Evolutionary conservation across 2,113 vertebrate genomes (phyloP).

Genomic region (Gallinago paraguaiae): DNA sequence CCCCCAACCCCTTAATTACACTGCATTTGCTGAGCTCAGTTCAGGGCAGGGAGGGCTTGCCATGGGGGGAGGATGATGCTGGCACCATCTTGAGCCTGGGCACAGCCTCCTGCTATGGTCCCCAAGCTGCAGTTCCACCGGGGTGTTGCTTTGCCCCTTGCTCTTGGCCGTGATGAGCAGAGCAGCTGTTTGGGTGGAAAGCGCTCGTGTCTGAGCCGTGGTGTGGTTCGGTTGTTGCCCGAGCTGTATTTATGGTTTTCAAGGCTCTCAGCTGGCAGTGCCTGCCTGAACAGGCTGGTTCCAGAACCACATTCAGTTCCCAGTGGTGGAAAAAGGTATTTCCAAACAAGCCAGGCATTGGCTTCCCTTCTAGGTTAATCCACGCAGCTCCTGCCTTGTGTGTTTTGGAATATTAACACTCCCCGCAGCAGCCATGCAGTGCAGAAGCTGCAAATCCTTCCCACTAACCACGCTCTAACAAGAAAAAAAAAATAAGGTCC

Average conservation of each 20-base stretch:
- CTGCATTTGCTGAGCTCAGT: rapidly evolving
- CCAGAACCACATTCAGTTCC: not conserved
- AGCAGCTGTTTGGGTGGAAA: slow-evolving; percentile 40
- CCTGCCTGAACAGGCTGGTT: not conserved
- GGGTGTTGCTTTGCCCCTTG: not conserved
- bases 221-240: not conserved
- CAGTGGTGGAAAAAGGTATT: not conserved
- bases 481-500: not conserved
- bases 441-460: not conserved
- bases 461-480: not conserved
- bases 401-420: not conserved
- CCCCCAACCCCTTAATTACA: rapidly evolving
- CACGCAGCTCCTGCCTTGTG: not conserved
- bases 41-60: not conserved
- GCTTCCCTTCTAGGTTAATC: not conserved
- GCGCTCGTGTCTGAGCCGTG: not conserved
- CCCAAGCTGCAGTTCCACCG: not conserved
- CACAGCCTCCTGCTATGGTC: not conserved
- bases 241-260: not conserved
- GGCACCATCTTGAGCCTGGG: not conserved
- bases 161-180: not conserved
- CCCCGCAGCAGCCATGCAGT: not conserved
- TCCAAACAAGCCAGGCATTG: slow-evolving; percentile 17
- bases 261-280: slow-evolving; percentile 6
- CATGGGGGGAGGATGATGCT: not conserved